Percentiles rank a stretch among this genome's conserved stretches.
Conservation (phyloP, 2,888 invertebrate species). For the Marronus borbonicus region DNA sequence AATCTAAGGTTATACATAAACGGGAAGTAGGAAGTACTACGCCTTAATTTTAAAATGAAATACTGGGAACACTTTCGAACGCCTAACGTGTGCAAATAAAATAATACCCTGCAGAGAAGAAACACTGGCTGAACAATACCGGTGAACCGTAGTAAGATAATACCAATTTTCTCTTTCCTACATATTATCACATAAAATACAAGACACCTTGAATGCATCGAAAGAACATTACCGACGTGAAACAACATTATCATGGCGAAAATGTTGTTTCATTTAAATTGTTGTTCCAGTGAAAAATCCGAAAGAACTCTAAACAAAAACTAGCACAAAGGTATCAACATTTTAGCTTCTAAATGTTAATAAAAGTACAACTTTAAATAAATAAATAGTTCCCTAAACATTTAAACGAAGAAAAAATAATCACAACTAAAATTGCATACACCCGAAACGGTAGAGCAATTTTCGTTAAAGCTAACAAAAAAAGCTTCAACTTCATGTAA, state of each 20-base stretch:
- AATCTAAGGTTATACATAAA: no score
- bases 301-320: conserved; percentile 18
- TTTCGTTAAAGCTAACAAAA: conserved; percentile 48
- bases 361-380: conserved; percentile 47
- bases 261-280: conserved; percentile 10
- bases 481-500: conserved; percentile 31
- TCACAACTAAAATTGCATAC: conserved; percentile 49
- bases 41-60: conserved; percentile 29
- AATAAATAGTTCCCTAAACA: conserved; percentile 49
- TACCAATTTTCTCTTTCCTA: conserved; percentile 53
- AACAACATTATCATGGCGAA: background rate
- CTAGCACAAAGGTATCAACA: conserved; percentile 35
- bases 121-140: conserved; percentile 12
- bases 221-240: conserved; percentile 18
- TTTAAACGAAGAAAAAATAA: conserved; percentile 37
- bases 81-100: conserved; percentile 37
- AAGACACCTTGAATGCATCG: conserved; percentile 59
- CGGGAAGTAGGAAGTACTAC: no score
- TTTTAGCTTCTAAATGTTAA: conserved; percentile 32
- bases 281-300: conserved; percentile 14
- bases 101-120: background rate
- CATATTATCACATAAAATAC: conserved; percentile 61
- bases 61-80: background rate
- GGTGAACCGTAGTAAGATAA: conserved; percentile 26
- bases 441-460: conserved; percentile 14